Conservation (phyloP, 2,113 vertebrate genomes). For the Thinocorus orbignyianus region DNA sequence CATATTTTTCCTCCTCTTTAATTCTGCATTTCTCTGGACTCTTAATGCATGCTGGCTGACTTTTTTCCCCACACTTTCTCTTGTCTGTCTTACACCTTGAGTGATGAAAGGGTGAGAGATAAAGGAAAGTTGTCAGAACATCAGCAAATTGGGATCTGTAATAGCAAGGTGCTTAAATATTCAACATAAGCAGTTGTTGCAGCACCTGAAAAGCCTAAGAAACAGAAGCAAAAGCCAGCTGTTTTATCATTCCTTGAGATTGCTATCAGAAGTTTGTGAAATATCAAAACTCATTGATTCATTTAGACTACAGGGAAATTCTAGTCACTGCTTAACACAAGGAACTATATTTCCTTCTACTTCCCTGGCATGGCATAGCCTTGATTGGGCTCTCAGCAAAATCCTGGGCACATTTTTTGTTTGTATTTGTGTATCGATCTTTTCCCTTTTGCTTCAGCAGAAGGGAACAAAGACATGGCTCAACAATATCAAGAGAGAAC, state of each 20-base stretch:
- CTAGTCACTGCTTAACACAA: fast-evolving
- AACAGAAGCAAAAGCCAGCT: not conserved
- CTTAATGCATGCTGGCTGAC: not conserved
- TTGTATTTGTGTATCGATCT: not conserved
- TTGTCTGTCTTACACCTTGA: not conserved
- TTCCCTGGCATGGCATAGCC: not conserved
- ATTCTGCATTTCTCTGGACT: not conserved
- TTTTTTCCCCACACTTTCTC: not conserved
- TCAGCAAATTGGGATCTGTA: not conserved
- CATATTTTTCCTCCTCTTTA: not conserved
- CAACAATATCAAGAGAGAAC: not conserved
- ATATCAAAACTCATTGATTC: not conserved
- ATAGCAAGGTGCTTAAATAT: not conserved
- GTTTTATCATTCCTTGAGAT: not conserved
- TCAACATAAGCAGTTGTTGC: not conserved
- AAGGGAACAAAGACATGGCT: not conserved
- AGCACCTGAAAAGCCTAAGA: not conserved
- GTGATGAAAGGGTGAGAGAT: not conserved
- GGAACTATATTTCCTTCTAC: fast-evolving
- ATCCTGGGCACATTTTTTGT: not conserved
- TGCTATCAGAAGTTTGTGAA: not conserved
- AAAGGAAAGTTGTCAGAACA: not conserved
- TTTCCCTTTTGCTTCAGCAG: not conserved
- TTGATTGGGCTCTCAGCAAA: not conserved
- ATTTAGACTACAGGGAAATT: not conserved